These are phyloP conservation scores for Hipposideros larvatus DNA, from an alignment of 2,797 vertebrate species.

Conservation along the genomic window DNA sequence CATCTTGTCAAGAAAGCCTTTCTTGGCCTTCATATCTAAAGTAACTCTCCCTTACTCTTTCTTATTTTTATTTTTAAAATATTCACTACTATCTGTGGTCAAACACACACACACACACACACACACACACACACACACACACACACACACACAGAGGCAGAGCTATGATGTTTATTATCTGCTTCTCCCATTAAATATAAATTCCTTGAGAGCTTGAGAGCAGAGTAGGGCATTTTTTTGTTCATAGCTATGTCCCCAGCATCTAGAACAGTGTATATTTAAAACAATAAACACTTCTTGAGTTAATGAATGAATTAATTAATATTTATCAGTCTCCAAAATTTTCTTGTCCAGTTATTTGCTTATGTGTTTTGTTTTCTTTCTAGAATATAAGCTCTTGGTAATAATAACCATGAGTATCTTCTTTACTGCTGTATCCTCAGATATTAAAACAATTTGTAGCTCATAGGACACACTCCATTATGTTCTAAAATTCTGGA, in stretches of 20 bases:
- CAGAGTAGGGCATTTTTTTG: background rate
- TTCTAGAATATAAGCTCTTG: background rate
- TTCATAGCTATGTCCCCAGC: background rate
- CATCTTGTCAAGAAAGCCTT: background rate
- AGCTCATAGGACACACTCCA: background rate
- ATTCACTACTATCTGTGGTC: background rate
- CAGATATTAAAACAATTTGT: background rate
- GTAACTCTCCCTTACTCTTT: background rate
- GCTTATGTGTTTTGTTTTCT: background rate
- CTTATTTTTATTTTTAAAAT: background rate
- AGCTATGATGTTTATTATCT: background rate
- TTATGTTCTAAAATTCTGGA: conserved; percentile 26
- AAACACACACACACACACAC: background rate
- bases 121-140: no score
- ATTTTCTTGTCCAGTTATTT: background rate
- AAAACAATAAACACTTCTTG: background rate
- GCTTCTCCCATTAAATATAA: background rate
- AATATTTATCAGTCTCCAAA: background rate
- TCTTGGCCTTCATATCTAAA: background rate
- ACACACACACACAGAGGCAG: no score
- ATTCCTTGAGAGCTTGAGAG: background rate
- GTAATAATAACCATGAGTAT: background rate
- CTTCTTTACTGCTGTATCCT: background rate
- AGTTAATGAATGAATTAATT: background rate
- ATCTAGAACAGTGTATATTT: background rate